Evolutionary conservation across 2,113 vertebrate genomes (phyloP).

Genomic region (Petrocephalus microphthalmus): DNA sequence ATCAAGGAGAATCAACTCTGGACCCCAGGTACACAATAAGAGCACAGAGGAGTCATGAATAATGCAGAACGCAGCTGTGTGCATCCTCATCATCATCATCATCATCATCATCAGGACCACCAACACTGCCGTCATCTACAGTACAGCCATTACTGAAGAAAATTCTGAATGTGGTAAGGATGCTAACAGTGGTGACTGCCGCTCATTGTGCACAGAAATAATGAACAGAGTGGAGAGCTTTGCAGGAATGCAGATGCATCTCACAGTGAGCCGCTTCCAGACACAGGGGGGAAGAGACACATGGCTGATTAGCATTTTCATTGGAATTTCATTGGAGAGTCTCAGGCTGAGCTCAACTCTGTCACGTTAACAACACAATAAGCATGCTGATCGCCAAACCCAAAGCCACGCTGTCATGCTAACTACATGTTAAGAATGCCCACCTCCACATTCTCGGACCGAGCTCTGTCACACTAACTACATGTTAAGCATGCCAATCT

Average conservation of each 20-base stretch:
- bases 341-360: background rate
- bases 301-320: constrained; percentile 9
- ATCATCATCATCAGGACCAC: background rate
- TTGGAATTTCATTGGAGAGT: background rate
- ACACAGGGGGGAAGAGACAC: background rate
- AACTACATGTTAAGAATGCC: background rate
- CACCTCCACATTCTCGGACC: background rate
- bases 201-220: background rate
- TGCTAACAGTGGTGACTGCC: background rate
- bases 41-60: constrained; percentile 17
- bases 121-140: background rate
- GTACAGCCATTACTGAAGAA: background rate
- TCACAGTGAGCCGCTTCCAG: background rate
- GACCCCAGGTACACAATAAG: constrained; percentile 16
- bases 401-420: background rate
- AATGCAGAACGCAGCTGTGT: constrained; percentile 27
- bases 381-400: background rate
- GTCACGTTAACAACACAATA: background rate
- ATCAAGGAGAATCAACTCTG: constrained; percentile 44
- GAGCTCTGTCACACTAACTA: background rate
- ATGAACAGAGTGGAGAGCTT: background rate
- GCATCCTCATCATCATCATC: background rate
- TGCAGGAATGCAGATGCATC: background rate
- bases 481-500: background rate
- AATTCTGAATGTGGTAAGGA: background rate